Evolutionary conservation across 64 coral and sea anemone genomes (phyloP).

Genomic region (Pocillopora damicornis): DNA sequence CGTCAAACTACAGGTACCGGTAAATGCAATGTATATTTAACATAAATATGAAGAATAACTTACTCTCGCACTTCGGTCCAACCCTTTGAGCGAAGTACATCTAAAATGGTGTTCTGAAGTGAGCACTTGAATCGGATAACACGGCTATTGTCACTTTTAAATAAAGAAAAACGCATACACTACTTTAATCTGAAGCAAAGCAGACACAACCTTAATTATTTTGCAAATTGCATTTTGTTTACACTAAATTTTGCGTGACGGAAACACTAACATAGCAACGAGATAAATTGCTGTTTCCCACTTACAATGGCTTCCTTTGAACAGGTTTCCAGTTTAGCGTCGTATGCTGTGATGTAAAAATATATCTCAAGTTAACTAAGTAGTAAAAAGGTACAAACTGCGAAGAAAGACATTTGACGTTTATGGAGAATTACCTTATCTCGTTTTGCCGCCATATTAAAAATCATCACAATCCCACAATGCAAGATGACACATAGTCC

Average conservation of each 20-base stretch:
- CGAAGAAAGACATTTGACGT: not conserved
- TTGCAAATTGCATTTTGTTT: not conserved
- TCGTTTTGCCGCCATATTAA: slow-evolving; percentile 30
- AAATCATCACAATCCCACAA: not conserved
- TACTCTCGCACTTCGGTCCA: slow-evolving; percentile 89
- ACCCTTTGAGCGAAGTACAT: slow-evolving; percentile 91
- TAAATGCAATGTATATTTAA: not conserved
- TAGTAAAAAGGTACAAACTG: not conserved
- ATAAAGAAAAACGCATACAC: not conserved
- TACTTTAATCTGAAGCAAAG: too few relatives aligned
- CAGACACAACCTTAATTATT: too few relatives aligned
- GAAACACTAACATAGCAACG: not conserved
- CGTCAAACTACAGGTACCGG: too few relatives aligned
- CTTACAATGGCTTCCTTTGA: slow-evolving; percentile 88
- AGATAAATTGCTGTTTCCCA: not conserved
- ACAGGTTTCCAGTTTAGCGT: slow-evolving; percentile 77
- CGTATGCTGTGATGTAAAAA: slow-evolving; percentile 46
- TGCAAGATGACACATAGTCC: not conserved
- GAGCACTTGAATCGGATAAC: slow-evolving; percentile 80
- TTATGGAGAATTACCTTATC: not conserved
- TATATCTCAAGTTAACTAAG: not conserved
- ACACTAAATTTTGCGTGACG: not conserved
- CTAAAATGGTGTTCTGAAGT: slow-evolving; percentile 94
- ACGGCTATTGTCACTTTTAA: too few relatives aligned
- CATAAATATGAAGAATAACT: slow-evolving; percentile 22